Percentiles rank a stretch among this genome's conserved stretches.
Conservation (phyloP, 1,140 invertebrate genomes). For the Drosophila ficusphila region DNA sequence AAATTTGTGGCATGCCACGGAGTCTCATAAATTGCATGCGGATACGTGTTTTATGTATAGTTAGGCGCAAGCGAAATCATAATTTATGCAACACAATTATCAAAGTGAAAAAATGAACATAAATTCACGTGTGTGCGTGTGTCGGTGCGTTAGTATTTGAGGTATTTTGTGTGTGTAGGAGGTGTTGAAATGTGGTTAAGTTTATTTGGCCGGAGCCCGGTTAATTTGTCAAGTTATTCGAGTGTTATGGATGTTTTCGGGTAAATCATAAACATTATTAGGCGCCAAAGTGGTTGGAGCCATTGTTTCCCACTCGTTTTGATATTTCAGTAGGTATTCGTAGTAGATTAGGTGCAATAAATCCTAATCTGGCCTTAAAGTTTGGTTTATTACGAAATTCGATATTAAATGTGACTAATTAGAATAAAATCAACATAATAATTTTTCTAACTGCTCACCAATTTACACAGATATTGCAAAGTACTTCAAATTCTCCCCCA, state of each 20-base stretch:
- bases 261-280: constrained; percentile 26
- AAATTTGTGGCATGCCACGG: constrained; percentile 27
- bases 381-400: no score
- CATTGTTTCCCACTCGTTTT: not conserved
- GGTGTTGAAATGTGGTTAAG: constrained; percentile 11
- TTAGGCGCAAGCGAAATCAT: constrained; percentile 34
- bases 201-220: constrained; percentile 1
- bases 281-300: not conserved
- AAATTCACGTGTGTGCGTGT: constrained; percentile 16
- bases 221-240: not conserved
- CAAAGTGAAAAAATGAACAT: constrained; percentile 38
- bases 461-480: no score
- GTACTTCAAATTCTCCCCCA: no score
- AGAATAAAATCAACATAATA: no score
- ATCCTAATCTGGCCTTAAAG: not conserved
- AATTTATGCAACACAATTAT: constrained; percentile 47
- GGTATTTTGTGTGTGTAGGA: constrained; percentile 7
- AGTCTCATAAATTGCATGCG: constrained; percentile 21
- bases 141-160: constrained; percentile 17
- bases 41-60: constrained; percentile 30
- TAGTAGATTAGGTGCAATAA: not conserved
- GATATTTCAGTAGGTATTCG: not conserved
- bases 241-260: constrained; percentile 10
- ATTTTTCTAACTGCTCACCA: no score
- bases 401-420: no score